Percentiles rank a stretch among this genome's conserved stretches.
Evolutionary conservation across 2,113 vertebrate species (phyloP).

Genomic region (Albula goreensis): DNA sequence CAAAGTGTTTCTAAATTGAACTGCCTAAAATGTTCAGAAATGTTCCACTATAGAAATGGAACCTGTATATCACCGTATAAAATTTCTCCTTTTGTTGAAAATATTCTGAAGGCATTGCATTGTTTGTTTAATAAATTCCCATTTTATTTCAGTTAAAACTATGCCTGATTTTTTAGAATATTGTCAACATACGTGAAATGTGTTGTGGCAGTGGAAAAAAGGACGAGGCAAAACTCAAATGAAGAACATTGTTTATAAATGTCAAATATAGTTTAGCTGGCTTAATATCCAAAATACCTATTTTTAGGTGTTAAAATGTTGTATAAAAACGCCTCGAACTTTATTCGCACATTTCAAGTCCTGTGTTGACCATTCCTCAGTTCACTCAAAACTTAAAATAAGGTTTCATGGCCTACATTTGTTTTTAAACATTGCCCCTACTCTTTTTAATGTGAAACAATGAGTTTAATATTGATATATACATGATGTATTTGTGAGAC

Average conservation of each 20-base stretch:
- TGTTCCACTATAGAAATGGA: constrained; percentile 88
- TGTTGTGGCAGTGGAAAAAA: not conserved
- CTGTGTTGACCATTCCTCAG: not conserved
- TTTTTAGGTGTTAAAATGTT: too few relatives aligned
- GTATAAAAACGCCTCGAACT: too few relatives aligned
- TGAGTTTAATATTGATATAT: not conserved
- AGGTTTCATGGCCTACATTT: not conserved
- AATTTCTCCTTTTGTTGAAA: constrained; percentile 83
- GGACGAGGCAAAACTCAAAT: not conserved
- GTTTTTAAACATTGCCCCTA: not conserved
- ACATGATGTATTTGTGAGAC: not conserved
- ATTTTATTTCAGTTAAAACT: constrained; percentile 86
- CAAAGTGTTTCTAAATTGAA: constrained; percentile 88
- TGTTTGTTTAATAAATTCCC: constrained; percentile 99
- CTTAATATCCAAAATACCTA: not conserved
- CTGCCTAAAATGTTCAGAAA: constrained; percentile 81
- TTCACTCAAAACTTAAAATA: not conserved
- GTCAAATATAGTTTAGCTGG: not conserved
- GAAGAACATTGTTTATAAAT: not conserved
- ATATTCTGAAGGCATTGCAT: constrained; percentile 91
- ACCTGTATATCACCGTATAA: constrained; percentile 91
- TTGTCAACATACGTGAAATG: not conserved
- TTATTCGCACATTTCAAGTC: not conserved
- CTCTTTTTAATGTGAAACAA: not conserved
- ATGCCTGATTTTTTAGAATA: constrained; percentile 79